Evolutionary conservation across 1,140 invertebrate species (phyloP), one percentile per base, ranked within the genome.

Genomic region (Drosophila orena): DNA sequence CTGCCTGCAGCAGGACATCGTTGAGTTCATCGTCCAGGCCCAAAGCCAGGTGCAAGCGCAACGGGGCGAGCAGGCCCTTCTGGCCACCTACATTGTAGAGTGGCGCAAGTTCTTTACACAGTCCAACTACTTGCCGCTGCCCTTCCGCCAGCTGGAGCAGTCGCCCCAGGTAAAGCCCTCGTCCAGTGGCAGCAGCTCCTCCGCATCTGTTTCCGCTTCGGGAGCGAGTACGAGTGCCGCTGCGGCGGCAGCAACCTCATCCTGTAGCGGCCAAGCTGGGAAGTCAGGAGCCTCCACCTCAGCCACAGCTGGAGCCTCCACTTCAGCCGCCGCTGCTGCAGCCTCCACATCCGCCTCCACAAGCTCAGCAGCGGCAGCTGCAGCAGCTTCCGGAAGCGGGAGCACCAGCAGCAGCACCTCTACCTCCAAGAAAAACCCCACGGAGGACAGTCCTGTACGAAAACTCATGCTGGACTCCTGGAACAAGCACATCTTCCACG

Each of bases 31-130:
- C 73, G 96, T 97, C 92, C 96, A 98, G 92, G 98, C 98, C 20
- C 98, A 99, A 93, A 94, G 95, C 93, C 94, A 97, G 90, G 97
- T 99, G 3, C 93, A 98, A 68, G 95, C 97, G 17, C 97, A 98
- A 89, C 94, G 97, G 69, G 98, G 99, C 91, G 98, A 99, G 88
- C 97, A 98, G 92, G 97, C 98, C 7, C 93, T 99, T 22, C 93
- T 99, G 6, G 98, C 98, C 93, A 97, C 98, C 8, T 99, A 99
- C 89, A 99, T 99, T 80, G 95, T 95, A 8, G 98, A 99, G 93
- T 99, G 98, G 98, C 94, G 97, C 43, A 99, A 98, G 90, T 99
- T 99, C 93, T 99, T 99, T 92, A 98, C 98, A 7, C 98, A 99
- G 92, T 99, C 98, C 93, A 97, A 97, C 92, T 99, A 99, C 93